Percentiles rank a stretch among this genome's conserved stretches.
These are phyloP conservation scores for Antrozous pallidus DNA, from an alignment of 2,797 vertebrate species.

Conservation along the genomic window DNA sequence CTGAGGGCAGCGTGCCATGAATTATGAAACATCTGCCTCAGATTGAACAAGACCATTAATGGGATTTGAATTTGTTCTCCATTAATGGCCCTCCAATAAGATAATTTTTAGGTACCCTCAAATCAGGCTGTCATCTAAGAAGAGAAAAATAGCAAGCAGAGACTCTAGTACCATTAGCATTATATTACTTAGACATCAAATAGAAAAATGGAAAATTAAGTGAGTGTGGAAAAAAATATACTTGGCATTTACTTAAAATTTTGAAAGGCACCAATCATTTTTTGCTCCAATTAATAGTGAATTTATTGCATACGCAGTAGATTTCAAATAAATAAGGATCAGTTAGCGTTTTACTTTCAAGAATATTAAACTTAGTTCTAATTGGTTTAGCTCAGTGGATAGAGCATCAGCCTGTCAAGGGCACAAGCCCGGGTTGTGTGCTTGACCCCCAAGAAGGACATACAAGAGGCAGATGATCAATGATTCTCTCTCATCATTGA, in stretches of 20 bases:
- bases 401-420: no score
- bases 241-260: background rate
- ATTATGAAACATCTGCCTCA: conserved; percentile 67
- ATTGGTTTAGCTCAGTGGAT: no score
- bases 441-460: no score
- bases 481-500: no score
- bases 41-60: conserved; percentile 75
- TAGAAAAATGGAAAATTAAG: conserved; percentile 20
- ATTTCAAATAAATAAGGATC: conserved; percentile 4
- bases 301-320: background rate
- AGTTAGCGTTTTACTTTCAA: background rate
- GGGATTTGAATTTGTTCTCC: conserved; percentile 74
- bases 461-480: no score
- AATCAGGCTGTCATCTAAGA: conserved; percentile 51
- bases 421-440: no score
- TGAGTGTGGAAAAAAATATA: conserved; percentile 13
- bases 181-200: conserved; percentile 38
- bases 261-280: background rate
- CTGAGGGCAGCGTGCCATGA: conserved; percentile 63
- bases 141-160: background rate
- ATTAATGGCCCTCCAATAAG: conserved; percentile 68
- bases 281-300: conserved; percentile 27
- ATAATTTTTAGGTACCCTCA: conserved; percentile 57
- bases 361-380: background rate
- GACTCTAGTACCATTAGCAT: background rate